A percentile compares a stretch with the other conserved stretches of the same genome.
Conservation (phyloP, 2,113 vertebrate genomes). For the Channa argus region DNA sequence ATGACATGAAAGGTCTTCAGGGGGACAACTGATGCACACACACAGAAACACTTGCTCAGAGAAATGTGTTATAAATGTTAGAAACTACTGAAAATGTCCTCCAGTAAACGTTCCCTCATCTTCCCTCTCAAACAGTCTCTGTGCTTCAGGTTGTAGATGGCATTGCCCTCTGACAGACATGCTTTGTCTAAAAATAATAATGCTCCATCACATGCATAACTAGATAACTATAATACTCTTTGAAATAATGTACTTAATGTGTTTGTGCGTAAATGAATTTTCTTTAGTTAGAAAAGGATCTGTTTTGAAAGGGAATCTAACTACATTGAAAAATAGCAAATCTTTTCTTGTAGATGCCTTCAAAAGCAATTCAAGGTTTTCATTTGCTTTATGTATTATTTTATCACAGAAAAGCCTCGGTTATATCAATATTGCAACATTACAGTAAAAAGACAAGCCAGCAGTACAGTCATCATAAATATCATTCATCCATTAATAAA, state of each 20-base stretch:
- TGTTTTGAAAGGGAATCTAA: too few relatives aligned
- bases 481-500: background rate
- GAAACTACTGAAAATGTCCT: slow-evolving; percentile 53
- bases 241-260: too few relatives aligned
- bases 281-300: too few relatives aligned
- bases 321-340: too few relatives aligned
- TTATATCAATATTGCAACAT: background rate
- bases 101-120: slow-evolving; percentile 51
- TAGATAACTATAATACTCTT: background rate
- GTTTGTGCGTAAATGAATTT: too few relatives aligned
- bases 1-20: slow-evolving; percentile 71
- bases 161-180: slow-evolving; percentile 45
- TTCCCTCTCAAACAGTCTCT: slow-evolving; percentile 8
- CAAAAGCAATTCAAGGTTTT: too few relatives aligned
- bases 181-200: slow-evolving; percentile 39
- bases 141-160: slow-evolving; percentile 52
- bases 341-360: too few relatives aligned
- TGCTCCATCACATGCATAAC: slow-evolving; percentile 2
- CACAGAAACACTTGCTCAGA: slow-evolving; percentile 27
- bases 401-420: background rate
- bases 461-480: background rate
- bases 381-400: too few relatives aligned
- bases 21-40: slow-evolving; percentile 63
- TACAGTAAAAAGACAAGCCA: background rate
- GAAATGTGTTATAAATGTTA: slow-evolving; percentile 52